Base-by-base conservation (phyloP, 2,113 vertebrate species). In the Chelonoidis abingdonii region DNA sequence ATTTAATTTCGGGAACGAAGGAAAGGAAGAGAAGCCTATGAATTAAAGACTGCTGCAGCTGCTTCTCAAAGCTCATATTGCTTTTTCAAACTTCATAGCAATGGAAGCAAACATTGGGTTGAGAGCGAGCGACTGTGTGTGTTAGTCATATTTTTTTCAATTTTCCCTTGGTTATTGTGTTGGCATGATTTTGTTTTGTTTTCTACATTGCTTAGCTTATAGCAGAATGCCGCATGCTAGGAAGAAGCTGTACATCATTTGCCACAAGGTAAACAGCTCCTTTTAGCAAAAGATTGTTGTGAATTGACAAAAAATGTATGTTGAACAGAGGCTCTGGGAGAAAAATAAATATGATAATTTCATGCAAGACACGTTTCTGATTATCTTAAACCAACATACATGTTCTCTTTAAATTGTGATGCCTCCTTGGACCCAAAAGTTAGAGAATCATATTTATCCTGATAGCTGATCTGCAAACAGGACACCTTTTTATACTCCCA, bases 401-500 rank as follows among this genome's bases (percentile, higher is more conserved):
- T 69, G 35, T 38, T 72, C 65, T 72, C 35, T 9, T 72, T 72
- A 72, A 65, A 65, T 57, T 82, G 7, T 50, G 5, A 57, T 91
- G 89, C 52, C 29, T 29, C 12, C 31, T 89, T 9, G 6, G 53
- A 88, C 93, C 90, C 89, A 41, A 80, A 89, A 86, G 72, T 86
- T 82, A 89, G 81, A 88, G 59, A 90, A 90, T 90, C 21, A 0
- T 90, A 44, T 95, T 96, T 95, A 79, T 86, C 57, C 44, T 72
- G 72, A 83, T 93, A 83, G 80, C 50, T 57, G 57, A 16, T 57
- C 62, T 91, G 47, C 84, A 86, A 85, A 44, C 75, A 87, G n/a
- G 50, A 47, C 44, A 62, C 76, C 8, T 22, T 86, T 95, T 94
- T 88, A 13, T 38, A 91, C 86, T 96, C 93, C 81, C 83, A 78